These are phyloP conservation scores for Gryllus bimaculatus DNA, from an alignment of 1,140 invertebrate species.

Conservation along the genomic window DNA sequence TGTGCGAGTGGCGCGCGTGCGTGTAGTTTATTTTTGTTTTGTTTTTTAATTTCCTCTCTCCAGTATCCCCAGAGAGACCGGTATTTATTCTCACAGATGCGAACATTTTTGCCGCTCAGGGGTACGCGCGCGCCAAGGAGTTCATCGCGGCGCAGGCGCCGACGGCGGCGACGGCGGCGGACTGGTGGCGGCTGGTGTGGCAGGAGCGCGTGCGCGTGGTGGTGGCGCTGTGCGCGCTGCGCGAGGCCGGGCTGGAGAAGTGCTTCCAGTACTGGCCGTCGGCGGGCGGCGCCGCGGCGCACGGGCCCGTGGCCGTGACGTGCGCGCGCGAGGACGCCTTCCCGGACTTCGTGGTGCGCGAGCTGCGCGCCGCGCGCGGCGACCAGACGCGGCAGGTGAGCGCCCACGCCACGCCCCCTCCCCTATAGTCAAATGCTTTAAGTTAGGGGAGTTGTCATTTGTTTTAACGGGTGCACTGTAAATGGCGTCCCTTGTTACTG, in stretches of 20 bases:
- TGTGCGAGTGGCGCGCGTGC: too few relatives aligned
- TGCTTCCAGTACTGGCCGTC: not conserved
- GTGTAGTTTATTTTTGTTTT: too few relatives aligned
- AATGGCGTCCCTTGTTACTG: too few relatives aligned
- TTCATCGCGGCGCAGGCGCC: not conserved
- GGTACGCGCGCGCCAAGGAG: not conserved
- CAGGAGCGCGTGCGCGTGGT: not conserved
- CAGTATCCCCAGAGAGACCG: too few relatives aligned
- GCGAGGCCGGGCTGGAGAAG: not conserved
- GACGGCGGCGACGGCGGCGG: not conserved
- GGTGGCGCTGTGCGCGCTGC: not conserved
- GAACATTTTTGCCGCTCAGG: too few relatives aligned
- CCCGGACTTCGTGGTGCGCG: not conserved
- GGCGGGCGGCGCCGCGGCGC: too few relatives aligned
- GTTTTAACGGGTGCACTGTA: too few relatives aligned
- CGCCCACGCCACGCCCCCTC: too few relatives aligned
- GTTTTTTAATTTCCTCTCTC: too few relatives aligned
- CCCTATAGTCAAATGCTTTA: too few relatives aligned
- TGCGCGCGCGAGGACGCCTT: not conserved
- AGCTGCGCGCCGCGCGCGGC: not conserved
- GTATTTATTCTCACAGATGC: too few relatives aligned
- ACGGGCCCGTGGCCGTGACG: not conserved
- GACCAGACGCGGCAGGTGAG: not conserved
- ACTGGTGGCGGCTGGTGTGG: not conserved
- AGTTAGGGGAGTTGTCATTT: too few relatives aligned